Base-by-base conservation (phyloP, 2,888 invertebrate species). In the Aphodius granarius region DNA sequence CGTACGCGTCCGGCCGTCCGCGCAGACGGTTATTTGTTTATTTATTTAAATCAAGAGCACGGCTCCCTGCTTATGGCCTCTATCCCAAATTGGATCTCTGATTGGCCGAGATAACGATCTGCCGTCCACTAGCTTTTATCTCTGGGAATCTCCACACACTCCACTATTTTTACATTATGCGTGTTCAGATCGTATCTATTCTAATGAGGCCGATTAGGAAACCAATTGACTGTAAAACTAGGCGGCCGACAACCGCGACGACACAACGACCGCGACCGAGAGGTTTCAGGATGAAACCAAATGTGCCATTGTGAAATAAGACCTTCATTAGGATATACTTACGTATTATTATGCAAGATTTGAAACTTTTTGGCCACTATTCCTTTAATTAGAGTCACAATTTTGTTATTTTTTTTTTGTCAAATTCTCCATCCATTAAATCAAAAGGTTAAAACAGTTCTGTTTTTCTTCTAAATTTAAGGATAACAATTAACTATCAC, bases 131-230 rank as follows among this genome's bases (percentile, higher is more conserved):
- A 20, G 68, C 68, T 20, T 68, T 22, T 20, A 68, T 43, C 43
- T 43, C 43, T 43, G 43, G 43, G 43, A 43, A 43, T 68, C 68
- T 68, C 20, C 68, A 22, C 68, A 22, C 68, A 68, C 73, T 73
- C 21, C 20, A 73, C 23, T 62, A 73, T 73, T 77, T 77, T 77
- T 75, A 74, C 74, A 23, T 22, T 74, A 75, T 74, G 73, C 68
- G 63, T 75, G 73, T 75, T 75, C 20, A 72, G 77, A 77, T 77
- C 64, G 74, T 75, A 75, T 77, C 77, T 75, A 77, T 77, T 77
- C 74, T 77, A 77, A 77, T 77, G 77, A 73, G 65, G 77, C 71
- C 74, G 75, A 75, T 77, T 77, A 77, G 75, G 72, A 77, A 75
- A 74, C 71, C 76, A 66, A 76, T 72, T 71, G 73, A 73, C 76